Base-by-base conservation (phyloP, 1,140 invertebrate species). In the Mya arenaria region DNA sequence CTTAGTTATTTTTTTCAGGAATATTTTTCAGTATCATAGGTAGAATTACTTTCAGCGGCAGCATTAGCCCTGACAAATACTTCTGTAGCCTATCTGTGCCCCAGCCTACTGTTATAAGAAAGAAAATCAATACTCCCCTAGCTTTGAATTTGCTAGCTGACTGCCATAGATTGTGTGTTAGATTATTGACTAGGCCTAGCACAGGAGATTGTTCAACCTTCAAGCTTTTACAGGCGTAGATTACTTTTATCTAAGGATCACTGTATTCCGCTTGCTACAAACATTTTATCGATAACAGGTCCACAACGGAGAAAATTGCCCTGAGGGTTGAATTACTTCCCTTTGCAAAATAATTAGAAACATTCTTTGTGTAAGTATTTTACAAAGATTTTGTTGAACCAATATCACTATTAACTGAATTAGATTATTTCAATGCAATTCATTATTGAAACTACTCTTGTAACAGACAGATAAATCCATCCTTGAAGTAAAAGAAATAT, bases 61-160 rank as follows among this genome's bases (percentile, higher is more conserved):
- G 48, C 25, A 23, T 52, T 52, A n/a, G 8, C 19, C 19, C 25
- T 52, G 48, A 52, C 48, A 52, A 52, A 17, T 52, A 23, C 48
- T 72, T 4, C 25, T 15, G 71, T 52, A 56, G 66, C 78, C 55
- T 28, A 32, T 13, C 5, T 28, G 23, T 36, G 55, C 78, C 78
- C 58, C 78, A 60, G 15, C 39, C 41, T 81, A 69, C 65, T 34
- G 78, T 66, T 65, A n/a, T 10, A 71, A 81, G 78, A 36, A 36
- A 60, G 78, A 69, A 80, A 81, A 81, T 71, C 68, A 71, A 81
- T 71, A 71, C 41, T 68, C 68, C 65, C 78, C 78, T 25, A 72
- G 78, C 78, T 81, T 81, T 81, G 68, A 81, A 81, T 81, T 81
- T 71, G 78, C 65, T 60, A 81, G 78, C 60, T 68, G 63, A 69